Base-by-base conservation (phyloP, 2,797 vertebrate genomes). In the Eptatretus atami region DNA sequence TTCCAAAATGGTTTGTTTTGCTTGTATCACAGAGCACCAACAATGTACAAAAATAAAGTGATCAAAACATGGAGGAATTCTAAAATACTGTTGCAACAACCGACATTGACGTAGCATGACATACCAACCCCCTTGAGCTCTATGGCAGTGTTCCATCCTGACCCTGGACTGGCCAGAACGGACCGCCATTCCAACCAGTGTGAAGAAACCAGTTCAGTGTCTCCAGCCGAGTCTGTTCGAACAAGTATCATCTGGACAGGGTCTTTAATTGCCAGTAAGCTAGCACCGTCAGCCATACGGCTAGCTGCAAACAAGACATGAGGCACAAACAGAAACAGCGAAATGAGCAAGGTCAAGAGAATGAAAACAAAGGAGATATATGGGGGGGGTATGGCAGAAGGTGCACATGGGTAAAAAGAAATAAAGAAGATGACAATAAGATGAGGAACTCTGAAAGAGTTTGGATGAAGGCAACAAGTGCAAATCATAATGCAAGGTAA, bases 61-160 rank as follows among this genome's bases (percentile, higher is more conserved):
- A 44, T 44, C 31, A 44, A 44, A 44, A 44, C 4, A 44, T 44
- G 31, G 31, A 44, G 31, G 31, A 44, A 44, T 44, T 44, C 31
- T 4, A 44, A 44, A 44, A 44, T 44, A 44, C 31, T 44, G 6
- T 44, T 44, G 4, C 31, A 44, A 44, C 31, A 44, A 44, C 31
- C 6, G 31, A 44, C 4, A 44, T 44, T 44, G 31, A 44, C 6
- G 31, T 12, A 61, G n/a, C 11, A 11, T n/a, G 57, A 66, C 86
- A 78, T 73, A 98, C 92, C 90, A 69, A 98, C 86, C 76, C 92
- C 92, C 74, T 85, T 78, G 67, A 98, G 77, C 66, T 98, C 92
- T 67, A 83, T 76, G 67, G 84, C 79, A 63, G 84, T 64, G 64
- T 71, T 80, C 31, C 74, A 83, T 71, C 78, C 70, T 65, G 82